These are phyloP conservation scores for Danio aesculapii DNA, from an alignment of 2,797 vertebrate genomes.

Conservation along the genomic window DNA sequence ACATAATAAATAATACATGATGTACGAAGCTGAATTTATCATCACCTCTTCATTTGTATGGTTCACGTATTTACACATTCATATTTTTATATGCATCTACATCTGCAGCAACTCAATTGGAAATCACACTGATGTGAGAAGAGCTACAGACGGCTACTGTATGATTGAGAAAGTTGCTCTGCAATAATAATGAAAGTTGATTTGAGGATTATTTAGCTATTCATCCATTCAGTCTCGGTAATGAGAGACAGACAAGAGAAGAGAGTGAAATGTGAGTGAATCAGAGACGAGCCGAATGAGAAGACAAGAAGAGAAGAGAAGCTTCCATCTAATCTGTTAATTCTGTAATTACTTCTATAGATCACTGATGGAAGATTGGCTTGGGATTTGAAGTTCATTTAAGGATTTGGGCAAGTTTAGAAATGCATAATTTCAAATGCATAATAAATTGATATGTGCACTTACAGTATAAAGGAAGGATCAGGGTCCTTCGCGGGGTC, in stretches of 20 bases:
- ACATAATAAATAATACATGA: background rate
- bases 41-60: background rate
- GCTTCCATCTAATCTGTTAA: constrained; percentile 46
- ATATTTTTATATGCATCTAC: background rate
- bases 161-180: constrained; percentile 7
- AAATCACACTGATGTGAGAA: constrained; percentile 19
- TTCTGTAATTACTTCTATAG: constrained; percentile 53
- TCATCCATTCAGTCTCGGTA: constrained; percentile 29
- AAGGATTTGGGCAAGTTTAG: constrained; percentile 7
- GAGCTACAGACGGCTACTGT: background rate
- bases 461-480: background rate
- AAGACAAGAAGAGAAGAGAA: constrained; percentile 5
- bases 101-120: constrained; percentile 29
- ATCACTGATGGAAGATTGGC: constrained; percentile 38
- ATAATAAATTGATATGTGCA: background rate
- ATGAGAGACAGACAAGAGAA: constrained; percentile 4
- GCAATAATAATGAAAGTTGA: constrained; percentile 37
- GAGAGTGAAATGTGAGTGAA: constrained; percentile 7
- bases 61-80: constrained; percentile 17
- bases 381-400: background rate
- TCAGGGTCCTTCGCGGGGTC: no score
- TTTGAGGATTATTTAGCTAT: constrained; percentile 39
- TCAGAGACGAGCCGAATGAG: constrained; percentile 3
- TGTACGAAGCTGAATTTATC: constrained; percentile 1
- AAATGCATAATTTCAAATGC: background rate